Percentiles rank a stretch among this genome's conserved stretches.
Evolutionary conservation across 1,140 invertebrate species (phyloP).

Genomic region (Sitobion miscanthi): DNA sequence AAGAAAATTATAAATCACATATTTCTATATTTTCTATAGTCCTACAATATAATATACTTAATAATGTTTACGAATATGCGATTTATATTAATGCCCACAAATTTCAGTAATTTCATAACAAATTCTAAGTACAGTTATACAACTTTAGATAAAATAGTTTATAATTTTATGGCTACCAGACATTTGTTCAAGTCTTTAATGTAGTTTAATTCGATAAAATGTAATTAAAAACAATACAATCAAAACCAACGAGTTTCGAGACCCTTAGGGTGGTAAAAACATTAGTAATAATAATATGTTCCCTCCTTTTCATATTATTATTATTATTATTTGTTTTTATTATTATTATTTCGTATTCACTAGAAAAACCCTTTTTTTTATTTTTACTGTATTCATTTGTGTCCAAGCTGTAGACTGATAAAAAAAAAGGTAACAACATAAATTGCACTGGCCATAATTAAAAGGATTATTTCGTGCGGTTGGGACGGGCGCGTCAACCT

Average conservation of each 20-base stretch:
- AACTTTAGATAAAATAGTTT: background rate
- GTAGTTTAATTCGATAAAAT: background rate
- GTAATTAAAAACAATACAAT: constrained; percentile 20
- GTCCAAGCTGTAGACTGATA: background rate
- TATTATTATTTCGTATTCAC: constrained; percentile 5
- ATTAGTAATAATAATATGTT: background rate
- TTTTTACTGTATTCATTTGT: background rate
- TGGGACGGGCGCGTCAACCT: constrained; percentile 36
- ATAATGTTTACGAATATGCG: background rate
- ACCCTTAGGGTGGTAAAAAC: background rate
- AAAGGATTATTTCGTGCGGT: constrained; percentile 37
- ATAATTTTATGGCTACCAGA: background rate
- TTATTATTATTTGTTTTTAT: too few relatives aligned
- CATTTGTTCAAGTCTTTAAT: background rate
- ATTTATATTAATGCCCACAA: background rate
- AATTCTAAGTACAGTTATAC: background rate
- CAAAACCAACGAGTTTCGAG: background rate
- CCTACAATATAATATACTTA: too few relatives aligned
- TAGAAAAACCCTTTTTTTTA: background rate
- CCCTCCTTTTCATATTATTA: background rate
- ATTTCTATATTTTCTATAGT: too few relatives aligned
- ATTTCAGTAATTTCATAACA: background rate
- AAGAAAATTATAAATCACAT: too few relatives aligned
- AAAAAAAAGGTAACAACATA: background rate
- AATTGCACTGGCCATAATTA: constrained; percentile 37